A percentile compares a stretch with the other conserved stretches of the same genome.
Conservation (phyloP, 2,888 invertebrate genomes). For the Busseola fusca region DNA sequence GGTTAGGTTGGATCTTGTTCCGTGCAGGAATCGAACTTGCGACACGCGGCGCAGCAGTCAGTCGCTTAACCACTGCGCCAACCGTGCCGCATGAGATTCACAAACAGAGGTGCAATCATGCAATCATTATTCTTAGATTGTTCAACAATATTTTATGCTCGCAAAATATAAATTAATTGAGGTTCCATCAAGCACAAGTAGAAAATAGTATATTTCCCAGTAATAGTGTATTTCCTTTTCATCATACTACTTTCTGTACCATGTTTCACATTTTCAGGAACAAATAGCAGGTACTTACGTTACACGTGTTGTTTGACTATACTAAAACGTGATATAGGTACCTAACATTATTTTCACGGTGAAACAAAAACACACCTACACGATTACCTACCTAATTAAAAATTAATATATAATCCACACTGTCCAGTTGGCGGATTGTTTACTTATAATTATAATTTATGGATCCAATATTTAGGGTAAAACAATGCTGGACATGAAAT, state of each 20-base stretch:
- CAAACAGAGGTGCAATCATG: no score
- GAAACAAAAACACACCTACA: conserved; percentile 20
- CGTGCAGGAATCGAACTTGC: no score
- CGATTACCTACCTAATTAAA: conserved; percentile 41
- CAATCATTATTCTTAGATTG: no score
- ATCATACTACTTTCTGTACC: background rate
- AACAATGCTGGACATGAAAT: conserved; percentile 31
- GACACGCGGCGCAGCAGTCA: no score
- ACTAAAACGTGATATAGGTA: conserved; percentile 17
- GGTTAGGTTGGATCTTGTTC: no score
- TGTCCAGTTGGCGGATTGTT: conserved; percentile 47
- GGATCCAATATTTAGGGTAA: conserved; percentile 9
- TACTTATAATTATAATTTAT: conserved; percentile 40
- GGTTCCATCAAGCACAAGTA: background rate
- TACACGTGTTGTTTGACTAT: conserved; percentile 8
- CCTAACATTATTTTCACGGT: conserved; percentile 24
- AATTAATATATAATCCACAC: conserved; percentile 39
- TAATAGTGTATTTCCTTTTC: background rate
- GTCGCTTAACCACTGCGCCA: no score
- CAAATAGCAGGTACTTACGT: background rate
- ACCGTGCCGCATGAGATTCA: no score
- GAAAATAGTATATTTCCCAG: no score
- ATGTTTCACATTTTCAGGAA: background rate
- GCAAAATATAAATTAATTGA: no score
- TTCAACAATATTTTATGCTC: no score